These are phyloP conservation scores for Carabus problematicus DNA, from an alignment of 2,888 invertebrate species.

Conservation along the genomic window DNA sequence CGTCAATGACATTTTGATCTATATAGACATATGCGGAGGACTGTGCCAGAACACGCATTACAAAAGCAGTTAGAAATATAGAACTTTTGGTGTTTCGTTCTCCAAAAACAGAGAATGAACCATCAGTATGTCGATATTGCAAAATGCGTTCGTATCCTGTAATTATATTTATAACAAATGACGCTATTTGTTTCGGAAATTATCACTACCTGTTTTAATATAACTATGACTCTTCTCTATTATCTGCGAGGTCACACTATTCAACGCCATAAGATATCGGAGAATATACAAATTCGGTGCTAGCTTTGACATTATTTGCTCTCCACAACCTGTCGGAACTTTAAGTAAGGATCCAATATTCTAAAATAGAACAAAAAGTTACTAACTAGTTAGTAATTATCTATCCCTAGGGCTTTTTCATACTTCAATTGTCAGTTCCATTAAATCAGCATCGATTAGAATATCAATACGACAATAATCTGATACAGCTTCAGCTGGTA, in stretches of 20 bases:
- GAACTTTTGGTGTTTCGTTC: slow-evolving; percentile 70
- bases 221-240: slow-evolving; percentile 63
- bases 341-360: slow-evolving; percentile 72
- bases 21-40: slow-evolving; percentile 64
- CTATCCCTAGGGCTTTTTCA: background rate
- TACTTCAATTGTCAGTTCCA: slow-evolving; percentile 67
- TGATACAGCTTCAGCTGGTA: slow-evolving; percentile 65
- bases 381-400: background rate
- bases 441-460: slow-evolving; percentile 68
- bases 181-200: slow-evolving; percentile 63
- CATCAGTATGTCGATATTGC: slow-evolving; percentile 75
- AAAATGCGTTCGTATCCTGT: slow-evolving; percentile 81
- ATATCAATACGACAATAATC: slow-evolving; percentile 71
- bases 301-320: slow-evolving; percentile 81
- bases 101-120: slow-evolving; percentile 85
- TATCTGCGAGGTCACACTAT: slow-evolving; percentile 63
- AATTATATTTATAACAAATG: slow-evolving; percentile 16
- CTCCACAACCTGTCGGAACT: slow-evolving; percentile 80
- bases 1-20: slow-evolving; percentile 61
- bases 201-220: slow-evolving; percentile 67
- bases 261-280: slow-evolving; percentile 65
- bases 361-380: slow-evolving; percentile 51
- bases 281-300: slow-evolving; percentile 77
- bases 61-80: slow-evolving; percentile 80
- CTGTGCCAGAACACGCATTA: slow-evolving; percentile 72